Evolutionary conservation across 1,140 invertebrate species (phyloP).

Genomic region (Drosophila orosa): DNA sequence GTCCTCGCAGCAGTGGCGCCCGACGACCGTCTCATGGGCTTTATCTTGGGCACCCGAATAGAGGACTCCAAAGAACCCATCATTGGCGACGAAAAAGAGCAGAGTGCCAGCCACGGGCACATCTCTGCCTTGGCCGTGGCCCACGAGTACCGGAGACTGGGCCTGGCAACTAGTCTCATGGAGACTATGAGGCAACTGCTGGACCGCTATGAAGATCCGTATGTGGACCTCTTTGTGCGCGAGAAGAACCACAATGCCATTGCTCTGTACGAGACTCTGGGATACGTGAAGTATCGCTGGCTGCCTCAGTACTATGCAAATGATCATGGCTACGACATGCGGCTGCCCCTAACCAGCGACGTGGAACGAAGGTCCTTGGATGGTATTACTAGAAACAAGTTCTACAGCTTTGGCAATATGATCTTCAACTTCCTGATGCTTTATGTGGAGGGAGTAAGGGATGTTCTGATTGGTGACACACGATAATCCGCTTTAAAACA

Average conservation of each 20-base stretch:
- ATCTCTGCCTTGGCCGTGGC: slow-evolving; percentile 45
- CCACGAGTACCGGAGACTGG: slow-evolving; percentile 40
- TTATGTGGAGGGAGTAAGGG: neutral
- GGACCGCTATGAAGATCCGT: slow-evolving; percentile 21
- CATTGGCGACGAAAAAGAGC: neutral
- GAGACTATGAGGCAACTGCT: slow-evolving; percentile 3
- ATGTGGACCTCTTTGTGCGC: slow-evolving; percentile 50
- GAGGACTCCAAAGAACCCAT: neutral
- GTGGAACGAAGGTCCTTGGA: slow-evolving; percentile 21
- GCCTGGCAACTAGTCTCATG: slow-evolving; percentile 39
- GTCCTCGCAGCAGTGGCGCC: slow-evolving; percentile 28
- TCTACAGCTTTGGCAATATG: slow-evolving; percentile 1
- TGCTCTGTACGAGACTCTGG: slow-evolving; percentile 41
- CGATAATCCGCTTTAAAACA: neutral
- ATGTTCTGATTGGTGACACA: neutral
- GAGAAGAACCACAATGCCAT: slow-evolving; percentile 34
- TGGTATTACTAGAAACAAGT: neutral
- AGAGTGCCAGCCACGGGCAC: slow-evolving; percentile 37
- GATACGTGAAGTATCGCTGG: slow-evolving; percentile 36
- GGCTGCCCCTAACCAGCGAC: slow-evolving; percentile 41
- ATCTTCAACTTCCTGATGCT: slow-evolving; percentile 8
- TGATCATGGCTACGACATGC: slow-evolving; percentile 62
- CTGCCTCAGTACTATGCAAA: slow-evolving; percentile 30
- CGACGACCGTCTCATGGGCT: slow-evolving; percentile 27
- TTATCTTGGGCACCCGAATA: slow-evolving; percentile 23